phyloP scores from a whole-genome alignment of 2,113 vertebrate genomes.

The Bos taurus region ARS-UCD2.0 NC_037343.1:39265001-39265500 shows the following conservation, averaged over 20 bases:
- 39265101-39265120: background rate
- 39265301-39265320: background rate
- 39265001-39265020: background rate
- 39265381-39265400: background rate
- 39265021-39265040: slow-evolving; percentile 6
- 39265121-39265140: background rate
- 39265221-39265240: background rate
- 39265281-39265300: background rate
- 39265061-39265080: background rate
- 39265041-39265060: background rate
- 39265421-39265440: background rate
- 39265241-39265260: background rate
- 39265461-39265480: background rate
- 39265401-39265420: background rate
- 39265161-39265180: background rate
- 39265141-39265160: background rate
- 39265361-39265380: background rate
- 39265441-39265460: background rate
- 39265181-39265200: background rate
- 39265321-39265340: background rate
- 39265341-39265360: background rate
- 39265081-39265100: background rate
- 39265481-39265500: background rate
- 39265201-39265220: background rate
- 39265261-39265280: background rate